Evolutionary conservation across 2,113 vertebrate genomes (phyloP).

Genomic region (Caretta caretta): DNA sequence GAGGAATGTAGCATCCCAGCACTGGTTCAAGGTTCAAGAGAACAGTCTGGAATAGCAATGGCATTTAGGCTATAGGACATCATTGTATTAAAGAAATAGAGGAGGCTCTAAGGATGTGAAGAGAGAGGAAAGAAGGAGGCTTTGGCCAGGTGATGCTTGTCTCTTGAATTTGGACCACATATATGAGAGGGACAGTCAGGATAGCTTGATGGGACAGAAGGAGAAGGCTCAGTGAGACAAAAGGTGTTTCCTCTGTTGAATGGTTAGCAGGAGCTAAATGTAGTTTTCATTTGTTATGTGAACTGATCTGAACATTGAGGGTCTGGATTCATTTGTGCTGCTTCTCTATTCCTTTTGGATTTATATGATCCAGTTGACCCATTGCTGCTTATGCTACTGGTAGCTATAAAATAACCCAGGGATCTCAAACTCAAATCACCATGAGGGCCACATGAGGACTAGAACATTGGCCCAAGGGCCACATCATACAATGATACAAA

Average conservation of each 20-base stretch:
- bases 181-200: constrained; percentile 56
- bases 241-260: constrained; percentile 37
- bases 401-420: constrained; percentile 9
- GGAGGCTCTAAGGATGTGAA: constrained; percentile 53
- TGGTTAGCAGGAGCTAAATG: not conserved
- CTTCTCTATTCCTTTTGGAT: not conserved
- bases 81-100: constrained; percentile 62
- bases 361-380: not conserved
- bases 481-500: no score
- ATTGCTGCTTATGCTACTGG: not conserved
- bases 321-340: not conserved
- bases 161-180: constrained; percentile 60
- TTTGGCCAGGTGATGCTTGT: constrained; percentile 57
- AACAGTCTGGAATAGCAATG: constrained; percentile 46
- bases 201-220: constrained; percentile 19
- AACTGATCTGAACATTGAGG: not conserved
- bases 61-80: constrained; percentile 61
- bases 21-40: constrained; percentile 36
- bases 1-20: not conserved
- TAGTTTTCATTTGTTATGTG: constrained; percentile 34
- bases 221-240: constrained; percentile 36
- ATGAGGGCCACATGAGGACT: no score
- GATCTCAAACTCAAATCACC: no score
- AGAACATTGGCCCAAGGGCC: no score
- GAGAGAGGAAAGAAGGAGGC: constrained; percentile 36